Base-by-base conservation (phyloP, 2,797 vertebrate genomes). In the Potorous gilbertii region DNA sequence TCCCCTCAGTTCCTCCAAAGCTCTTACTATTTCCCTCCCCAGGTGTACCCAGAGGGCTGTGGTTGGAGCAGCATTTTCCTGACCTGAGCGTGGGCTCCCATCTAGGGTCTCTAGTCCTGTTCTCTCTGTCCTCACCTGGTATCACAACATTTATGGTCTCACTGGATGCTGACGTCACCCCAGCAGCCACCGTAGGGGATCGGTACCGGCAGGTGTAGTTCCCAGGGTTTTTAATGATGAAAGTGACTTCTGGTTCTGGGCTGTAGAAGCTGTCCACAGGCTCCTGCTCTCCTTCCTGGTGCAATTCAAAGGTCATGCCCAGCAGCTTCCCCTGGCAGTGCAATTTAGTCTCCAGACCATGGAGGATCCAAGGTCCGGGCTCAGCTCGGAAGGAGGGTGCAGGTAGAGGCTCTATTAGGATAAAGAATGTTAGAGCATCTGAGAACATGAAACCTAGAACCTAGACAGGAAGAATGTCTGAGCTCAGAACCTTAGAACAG, bases 161-260 rank as follows among this genome's bases (percentile, higher is more conserved):
- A 4, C 74, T 87, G 40, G 74, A 40, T 1, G 40, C 74, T 12
- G 74, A 87, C 0, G 1, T 27, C 40, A 27, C 74, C 40, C 40
- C 6, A 3, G 74, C 9, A 0, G 74, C 40, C 0, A 0, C 1
- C 1, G 24, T 27, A 40, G 74, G 24, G 5, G 74, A 2, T 24
- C 74, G 40, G 24, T 87, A 87, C 6, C 0, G 9, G 21, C 74
- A 87, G 40, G 40, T 87, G 24, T 87, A 87, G 40, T 87, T 87
- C 31, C 74, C 74, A 27, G 74, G 40, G 40, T 24, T 87, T 21
- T 2, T 87, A 50, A 87, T 50, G 74, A 87, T 11, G 8, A 87
- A 87, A 24, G 40, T 50, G 74, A 24, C 21, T 50, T 87, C 40
- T 50, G 74, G 1, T 4, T 27, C 3, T 4, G 21, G 40, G 21